phyloP scores from a whole-genome alignment of 2,888 invertebrate species.

The Lycocerus yunnanus region DNA sequence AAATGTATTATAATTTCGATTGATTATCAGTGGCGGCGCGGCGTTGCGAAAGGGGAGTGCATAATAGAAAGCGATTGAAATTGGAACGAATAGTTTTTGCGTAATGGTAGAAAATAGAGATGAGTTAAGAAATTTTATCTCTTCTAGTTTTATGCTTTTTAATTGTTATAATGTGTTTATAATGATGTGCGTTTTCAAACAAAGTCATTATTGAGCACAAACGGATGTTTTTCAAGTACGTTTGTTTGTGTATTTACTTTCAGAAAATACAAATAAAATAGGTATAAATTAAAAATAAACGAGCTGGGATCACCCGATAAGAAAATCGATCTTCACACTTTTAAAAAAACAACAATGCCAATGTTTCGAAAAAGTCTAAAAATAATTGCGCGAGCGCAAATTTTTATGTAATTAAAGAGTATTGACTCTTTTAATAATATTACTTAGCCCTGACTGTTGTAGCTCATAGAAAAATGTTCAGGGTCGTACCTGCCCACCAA shows the following conservation, averaged over 20 bases:
- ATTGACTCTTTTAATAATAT: background rate
- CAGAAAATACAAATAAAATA: background rate
- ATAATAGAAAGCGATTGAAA: background rate
- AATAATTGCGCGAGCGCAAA: background rate
- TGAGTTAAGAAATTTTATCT: background rate
- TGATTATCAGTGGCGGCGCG: background rate
- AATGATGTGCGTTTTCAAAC: background rate
- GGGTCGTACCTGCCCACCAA: background rate
- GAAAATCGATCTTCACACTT: background rate
- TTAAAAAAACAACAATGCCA: background rate
- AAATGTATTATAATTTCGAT: background rate
- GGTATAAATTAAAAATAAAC: background rate
- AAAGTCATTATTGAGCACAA: background rate
- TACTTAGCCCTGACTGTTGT: background rate
- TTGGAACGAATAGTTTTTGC: background rate
- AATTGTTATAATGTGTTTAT: background rate
- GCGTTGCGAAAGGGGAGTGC: background rate
- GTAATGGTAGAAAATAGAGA: background rate
- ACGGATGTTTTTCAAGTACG: background rate
- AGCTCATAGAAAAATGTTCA: background rate
- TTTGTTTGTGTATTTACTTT: background rate
- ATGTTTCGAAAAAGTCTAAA: background rate
- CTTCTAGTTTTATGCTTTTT: background rate
- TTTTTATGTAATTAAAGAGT: background rate
- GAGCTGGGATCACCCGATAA: background rate